phyloP scores from a whole-genome alignment of 2,113 vertebrate species.

The Cisticola juncidis region DNA sequence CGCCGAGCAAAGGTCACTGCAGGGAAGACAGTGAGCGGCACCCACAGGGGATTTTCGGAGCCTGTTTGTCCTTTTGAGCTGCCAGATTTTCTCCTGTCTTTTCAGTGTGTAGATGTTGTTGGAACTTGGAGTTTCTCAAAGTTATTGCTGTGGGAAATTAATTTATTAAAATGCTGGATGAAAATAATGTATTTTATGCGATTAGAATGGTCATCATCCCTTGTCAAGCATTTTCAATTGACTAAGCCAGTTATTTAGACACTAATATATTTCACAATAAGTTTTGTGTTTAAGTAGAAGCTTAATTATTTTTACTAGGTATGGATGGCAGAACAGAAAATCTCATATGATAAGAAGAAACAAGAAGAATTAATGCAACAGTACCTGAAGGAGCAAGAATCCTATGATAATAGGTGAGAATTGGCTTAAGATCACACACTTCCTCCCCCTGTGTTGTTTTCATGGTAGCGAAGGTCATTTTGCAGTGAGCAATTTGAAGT shows the following conservation, averaged over 20 bases:
- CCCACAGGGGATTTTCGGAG: neutral
- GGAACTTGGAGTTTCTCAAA: neutral
- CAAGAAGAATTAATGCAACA: conserved; percentile 98
- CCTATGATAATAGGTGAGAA: conserved; percentile 93
- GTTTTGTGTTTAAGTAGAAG: neutral
- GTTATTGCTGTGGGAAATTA: neutral
- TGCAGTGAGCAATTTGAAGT: neutral
- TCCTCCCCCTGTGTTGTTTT: neutral
- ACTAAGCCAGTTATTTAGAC: neutral
- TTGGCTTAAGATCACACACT: neutral
- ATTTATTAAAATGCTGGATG: neutral
- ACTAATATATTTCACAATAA: accelerated
- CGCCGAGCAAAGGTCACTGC: accelerated
- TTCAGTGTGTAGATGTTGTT: neutral
- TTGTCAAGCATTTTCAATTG: neutral
- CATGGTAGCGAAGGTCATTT: no score
- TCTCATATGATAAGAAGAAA: conserved; percentile 94
- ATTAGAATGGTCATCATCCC: neutral
- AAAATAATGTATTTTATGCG: accelerated
- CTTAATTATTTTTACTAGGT: conserved; percentile 78
- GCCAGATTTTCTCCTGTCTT: accelerated
- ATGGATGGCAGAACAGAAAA: conserved; percentile 99
- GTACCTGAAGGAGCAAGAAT: conserved; percentile 96
- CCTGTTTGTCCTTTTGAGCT: accelerated
- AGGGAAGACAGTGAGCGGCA: accelerated